phyloP scores from a whole-genome alignment of 2,113 vertebrate genomes.

The Percina caprodes region DNA sequence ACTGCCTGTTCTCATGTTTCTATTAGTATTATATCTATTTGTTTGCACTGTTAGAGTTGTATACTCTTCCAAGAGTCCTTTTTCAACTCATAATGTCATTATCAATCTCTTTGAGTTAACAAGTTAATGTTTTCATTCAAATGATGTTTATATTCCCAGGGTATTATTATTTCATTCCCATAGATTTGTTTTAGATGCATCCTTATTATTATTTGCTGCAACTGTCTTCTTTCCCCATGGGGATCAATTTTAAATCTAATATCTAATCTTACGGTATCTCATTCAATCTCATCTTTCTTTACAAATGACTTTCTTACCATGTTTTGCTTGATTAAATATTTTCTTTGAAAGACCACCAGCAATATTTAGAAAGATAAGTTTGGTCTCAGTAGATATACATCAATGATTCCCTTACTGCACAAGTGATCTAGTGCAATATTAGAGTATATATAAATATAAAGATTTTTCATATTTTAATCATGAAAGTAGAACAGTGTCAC shows the following conservation, averaged over 20 bases:
- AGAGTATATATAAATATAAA: too few species aligned
- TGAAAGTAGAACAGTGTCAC: too few species aligned
- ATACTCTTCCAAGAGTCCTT: background rate
- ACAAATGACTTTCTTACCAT: background rate
- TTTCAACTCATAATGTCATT: background rate
- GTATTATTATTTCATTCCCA: background rate
- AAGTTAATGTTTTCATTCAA: background rate
- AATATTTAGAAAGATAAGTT: too few species aligned
- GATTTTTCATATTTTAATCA: too few species aligned
- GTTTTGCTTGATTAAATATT: too few species aligned
- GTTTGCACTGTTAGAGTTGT: background rate
- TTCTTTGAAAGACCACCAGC: too few species aligned
- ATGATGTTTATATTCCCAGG: background rate
- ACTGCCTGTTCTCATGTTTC: background rate
- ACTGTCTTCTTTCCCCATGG: background rate
- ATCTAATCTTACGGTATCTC: background rate
- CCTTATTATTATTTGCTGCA: background rate
- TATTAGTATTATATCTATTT: background rate
- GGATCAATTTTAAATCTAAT: background rate
- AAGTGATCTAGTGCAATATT: too few species aligned
- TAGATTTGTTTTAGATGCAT: background rate
- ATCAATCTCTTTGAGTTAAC: background rate
- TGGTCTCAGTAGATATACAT: too few species aligned
- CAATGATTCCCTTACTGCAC: too few species aligned
- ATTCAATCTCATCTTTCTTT: background rate